A percentile compares a stretch with the other conserved stretches of the same genome.
Evolutionary conservation across 2,113 vertebrate species (phyloP).

Genomic region (Pituophis catenifer): DNA sequence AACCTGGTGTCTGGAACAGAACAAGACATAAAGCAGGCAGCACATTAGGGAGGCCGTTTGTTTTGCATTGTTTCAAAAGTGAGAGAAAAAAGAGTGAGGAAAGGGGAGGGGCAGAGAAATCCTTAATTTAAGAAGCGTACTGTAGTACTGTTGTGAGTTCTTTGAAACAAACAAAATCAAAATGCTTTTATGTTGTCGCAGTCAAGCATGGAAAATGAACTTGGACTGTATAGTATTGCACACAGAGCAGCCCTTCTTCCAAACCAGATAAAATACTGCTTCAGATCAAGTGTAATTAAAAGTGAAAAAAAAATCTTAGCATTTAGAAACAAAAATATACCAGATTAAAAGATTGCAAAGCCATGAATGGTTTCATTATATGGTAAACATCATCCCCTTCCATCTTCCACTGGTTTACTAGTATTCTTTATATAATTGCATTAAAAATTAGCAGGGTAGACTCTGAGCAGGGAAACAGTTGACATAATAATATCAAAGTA

Average conservation of each 20-base stretch:
- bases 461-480: not conserved
- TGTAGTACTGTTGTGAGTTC: not conserved
- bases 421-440: not conserved
- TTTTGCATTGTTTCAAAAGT: not conserved
- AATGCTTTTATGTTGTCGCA: not conserved
- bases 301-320: not conserved
- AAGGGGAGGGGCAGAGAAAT: not conserved
- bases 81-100: not conserved
- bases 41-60: not conserved
- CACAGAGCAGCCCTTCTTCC: not conserved
- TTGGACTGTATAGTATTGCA: not conserved
- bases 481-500: not conserved
- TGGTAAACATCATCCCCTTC: not conserved
- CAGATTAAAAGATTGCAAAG: not conserved
- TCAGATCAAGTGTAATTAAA: not conserved
- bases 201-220: not conserved
- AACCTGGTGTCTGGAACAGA: conserved; percentile 81
- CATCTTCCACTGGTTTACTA: not conserved
- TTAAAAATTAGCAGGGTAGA: not conserved
- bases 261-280: not conserved
- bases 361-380: not conserved
- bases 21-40: conserved; percentile 22
- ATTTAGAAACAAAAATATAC: not conserved
- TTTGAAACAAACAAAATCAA: not conserved
- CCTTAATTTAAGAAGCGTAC: not conserved